Evolutionary conservation across 2,888 invertebrate genomes (phyloP).

Genomic region (Lepeophtheirus nordmannii): DNA sequence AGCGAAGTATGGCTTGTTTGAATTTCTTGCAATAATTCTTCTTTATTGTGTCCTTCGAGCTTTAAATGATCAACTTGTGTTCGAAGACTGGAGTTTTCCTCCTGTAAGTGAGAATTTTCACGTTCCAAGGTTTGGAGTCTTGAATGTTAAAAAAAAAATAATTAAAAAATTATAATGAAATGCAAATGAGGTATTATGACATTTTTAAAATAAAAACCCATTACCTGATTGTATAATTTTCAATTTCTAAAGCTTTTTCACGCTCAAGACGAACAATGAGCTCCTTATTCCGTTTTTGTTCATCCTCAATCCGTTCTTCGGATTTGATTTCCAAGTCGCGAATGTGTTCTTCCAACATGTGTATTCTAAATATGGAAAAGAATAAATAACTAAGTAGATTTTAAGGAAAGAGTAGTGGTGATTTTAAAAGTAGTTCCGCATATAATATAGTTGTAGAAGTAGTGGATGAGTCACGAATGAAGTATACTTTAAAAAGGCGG

Average conservation of each 20-base stretch:
- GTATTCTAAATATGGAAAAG: conserved; percentile 44
- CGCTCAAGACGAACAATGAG: conserved; percentile 63
- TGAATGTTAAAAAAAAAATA: conserved; percentile 24
- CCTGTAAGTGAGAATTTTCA: conserved; percentile 48
- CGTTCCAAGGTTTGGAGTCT: conserved; percentile 51
- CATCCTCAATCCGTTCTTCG: conserved; percentile 58
- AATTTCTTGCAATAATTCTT: conserved; percentile 45
- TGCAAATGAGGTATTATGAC: too few species aligned
- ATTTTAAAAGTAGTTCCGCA: conserved; percentile 1
- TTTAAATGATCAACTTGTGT: conserved; percentile 48
- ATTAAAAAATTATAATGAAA: not conserved
- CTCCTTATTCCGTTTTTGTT: conserved; percentile 53
- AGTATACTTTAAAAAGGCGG: not conserved
- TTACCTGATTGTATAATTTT: conserved; percentile 41
- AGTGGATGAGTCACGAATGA: not conserved
- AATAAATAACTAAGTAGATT: not conserved
- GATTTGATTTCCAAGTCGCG: conserved; percentile 49
- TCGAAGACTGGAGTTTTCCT: conserved; percentile 49
- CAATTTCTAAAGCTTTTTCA: conserved; percentile 60
- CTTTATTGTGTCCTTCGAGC: conserved; percentile 40
- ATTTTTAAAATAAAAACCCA: not conserved
- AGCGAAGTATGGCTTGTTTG: conserved; percentile 43
- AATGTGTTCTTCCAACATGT: conserved; percentile 66
- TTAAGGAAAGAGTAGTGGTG: not conserved
- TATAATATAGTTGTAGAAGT: not conserved